Base-by-base conservation (phyloP, 2,888 invertebrate species). In the Ptychoptera albimana region DNA sequence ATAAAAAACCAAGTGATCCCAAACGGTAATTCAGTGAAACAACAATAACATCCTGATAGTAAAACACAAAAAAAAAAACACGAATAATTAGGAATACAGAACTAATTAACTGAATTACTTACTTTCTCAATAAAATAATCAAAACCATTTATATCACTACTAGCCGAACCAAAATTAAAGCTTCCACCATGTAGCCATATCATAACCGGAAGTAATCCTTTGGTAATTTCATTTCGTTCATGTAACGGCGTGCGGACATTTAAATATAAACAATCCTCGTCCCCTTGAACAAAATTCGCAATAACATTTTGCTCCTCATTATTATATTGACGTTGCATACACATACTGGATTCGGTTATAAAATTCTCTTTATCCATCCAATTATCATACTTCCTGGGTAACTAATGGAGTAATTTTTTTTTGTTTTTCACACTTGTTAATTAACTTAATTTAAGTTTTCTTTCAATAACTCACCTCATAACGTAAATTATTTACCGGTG, bases 91-190 rank as follows among this genome's bases (percentile, higher is more conserved):
- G 34, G 34, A 34, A 42, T 31, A 13, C 30, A 14, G 12, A 34
- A 35, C 34, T 30, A 34, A n/a, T n/a, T n/a, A n/a, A 30, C 6
- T 30, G 7, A 6, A 30, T 14, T n/a, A 16, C 6, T 39, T 42
- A 48, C 55, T 50, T 57, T 52, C 47, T 64, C 62, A 59, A 67
- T 54, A 10, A 66, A 54, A 50, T 57, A 63, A 47, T 62, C 58
- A 1, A 66, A 61, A 4, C 62, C 62, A 31, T 57, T 46, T 40
- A 58, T 52, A 42, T 55, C 57, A 46, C 57, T 58, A 35, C 53
- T 54, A 8, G 58, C 57, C 11, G 56, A 51, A n/a, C 45, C 45
- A n/a, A n/a, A 2, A 37, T 41, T 41, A 32, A 45, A 45, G n/a
- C 40, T 30, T 30, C 45, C 45, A 10, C 45, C 45, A 31, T 45